A percentile compares a stretch with the other conserved stretches of the same genome.
Conservation (phyloP, 2,888 invertebrate species). For the Deilephila elpenor region DNA sequence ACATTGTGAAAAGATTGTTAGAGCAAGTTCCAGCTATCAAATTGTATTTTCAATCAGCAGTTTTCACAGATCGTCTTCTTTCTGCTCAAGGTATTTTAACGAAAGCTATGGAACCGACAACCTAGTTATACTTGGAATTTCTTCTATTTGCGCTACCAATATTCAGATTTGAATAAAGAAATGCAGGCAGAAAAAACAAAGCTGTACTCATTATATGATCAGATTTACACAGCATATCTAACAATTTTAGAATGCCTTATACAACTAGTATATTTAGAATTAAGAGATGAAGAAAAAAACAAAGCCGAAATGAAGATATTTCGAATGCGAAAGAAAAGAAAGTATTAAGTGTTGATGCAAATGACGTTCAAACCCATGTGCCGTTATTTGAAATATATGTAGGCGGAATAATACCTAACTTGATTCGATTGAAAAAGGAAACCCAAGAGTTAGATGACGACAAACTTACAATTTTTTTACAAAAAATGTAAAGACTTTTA, state of each 20-base stretch:
- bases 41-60: not conserved
- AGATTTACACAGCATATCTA: too few species aligned
- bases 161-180: not conserved
- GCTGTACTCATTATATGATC: not conserved
- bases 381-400: not conserved
- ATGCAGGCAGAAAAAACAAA: too few species aligned
- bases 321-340: too few species aligned
- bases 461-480: constrained; percentile 27
- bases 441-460: constrained; percentile 7
- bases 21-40: not conserved
- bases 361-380: too few species aligned
- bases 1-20: not conserved
- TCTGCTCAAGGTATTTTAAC: not conserved
- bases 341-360: too few species aligned
- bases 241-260: too few species aligned
- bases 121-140: constrained; percentile 3
- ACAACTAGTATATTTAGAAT: too few species aligned
- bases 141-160: not conserved
- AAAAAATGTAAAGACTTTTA: constrained; percentile 28
- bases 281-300: too few species aligned
- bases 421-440: constrained; percentile 6
- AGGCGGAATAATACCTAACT: constrained; percentile 2
- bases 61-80: not conserved
- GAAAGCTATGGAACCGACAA: constrained; percentile 3
- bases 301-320: too few species aligned